A percentile compares a stretch with the other conserved stretches of the same genome.
phyloP scores from a whole-genome alignment of 23 tunicate species.

The Oikopleura vanhoeffeni region DNA sequence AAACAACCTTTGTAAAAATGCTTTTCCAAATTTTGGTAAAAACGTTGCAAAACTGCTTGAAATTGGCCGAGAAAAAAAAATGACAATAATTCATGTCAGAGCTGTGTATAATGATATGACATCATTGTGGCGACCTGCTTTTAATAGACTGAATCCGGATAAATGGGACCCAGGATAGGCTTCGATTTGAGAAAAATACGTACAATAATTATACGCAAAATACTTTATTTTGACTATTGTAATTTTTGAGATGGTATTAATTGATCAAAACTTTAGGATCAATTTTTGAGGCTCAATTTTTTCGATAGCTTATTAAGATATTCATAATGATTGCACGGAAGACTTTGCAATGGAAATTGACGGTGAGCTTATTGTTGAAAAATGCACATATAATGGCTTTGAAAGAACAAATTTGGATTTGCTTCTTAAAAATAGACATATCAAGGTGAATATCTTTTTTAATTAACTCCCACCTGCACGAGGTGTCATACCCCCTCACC shows the following conservation, averaged over 20 bases:
- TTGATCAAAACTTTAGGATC: no score
- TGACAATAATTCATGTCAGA: background rate
- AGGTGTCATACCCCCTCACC: no score
- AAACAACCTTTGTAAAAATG: background rate
- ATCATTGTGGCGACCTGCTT: background rate
- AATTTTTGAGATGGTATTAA: no score
- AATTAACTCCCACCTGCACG: no score
- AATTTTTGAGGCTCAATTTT: no score
- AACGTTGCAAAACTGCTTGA: background rate
- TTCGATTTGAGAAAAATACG: no score
- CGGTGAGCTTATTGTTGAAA: background rate
- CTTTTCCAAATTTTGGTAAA: background rate
- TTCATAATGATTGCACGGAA: slow-evolving; percentile 1
- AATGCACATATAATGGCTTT: background rate
- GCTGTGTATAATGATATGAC: background rate
- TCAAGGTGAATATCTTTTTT: no score
- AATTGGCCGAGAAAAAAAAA: background rate
- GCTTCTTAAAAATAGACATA: no score
- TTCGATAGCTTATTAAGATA: no score
- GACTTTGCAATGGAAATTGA: background rate
- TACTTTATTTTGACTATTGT: no score
- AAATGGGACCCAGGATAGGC: no score
- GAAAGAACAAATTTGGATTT: background rate
- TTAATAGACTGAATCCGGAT: background rate
- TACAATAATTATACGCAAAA: no score